Evolutionary conservation across 2,888 invertebrate species (phyloP).

Genomic region (Eulithis testata): DNA sequence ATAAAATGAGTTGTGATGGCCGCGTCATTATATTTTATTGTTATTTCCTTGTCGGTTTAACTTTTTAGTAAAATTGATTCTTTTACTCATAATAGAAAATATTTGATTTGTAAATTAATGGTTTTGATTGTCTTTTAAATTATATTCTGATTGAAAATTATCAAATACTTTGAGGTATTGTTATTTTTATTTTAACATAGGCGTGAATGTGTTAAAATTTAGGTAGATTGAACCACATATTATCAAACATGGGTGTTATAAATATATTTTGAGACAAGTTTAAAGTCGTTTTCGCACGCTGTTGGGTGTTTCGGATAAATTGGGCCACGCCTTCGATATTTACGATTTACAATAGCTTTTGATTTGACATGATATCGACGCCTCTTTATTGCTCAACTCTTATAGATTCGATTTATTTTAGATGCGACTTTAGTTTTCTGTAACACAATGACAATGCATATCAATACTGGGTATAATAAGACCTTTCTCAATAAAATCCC

Average conservation of each 20-base stretch:
- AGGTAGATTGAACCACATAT: background rate
- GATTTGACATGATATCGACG: conserved; percentile 35
- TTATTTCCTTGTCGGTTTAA: conserved; percentile 24
- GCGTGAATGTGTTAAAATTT: background rate
- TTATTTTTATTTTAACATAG: conserved; percentile 5
- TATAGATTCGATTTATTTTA: background rate
- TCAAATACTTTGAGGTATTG: background rate
- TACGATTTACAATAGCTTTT: conserved; percentile 30
- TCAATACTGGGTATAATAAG: no score
- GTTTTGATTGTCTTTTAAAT: conserved; percentile 26
- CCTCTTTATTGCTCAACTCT: conserved; percentile 33
- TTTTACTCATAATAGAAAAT: conserved; percentile 32
- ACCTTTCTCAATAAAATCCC: no score
- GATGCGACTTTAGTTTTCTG: no score
- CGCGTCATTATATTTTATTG: conserved; percentile 45
- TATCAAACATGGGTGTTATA: no score
- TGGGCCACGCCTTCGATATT: conserved; percentile 40
- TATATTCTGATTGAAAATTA: conserved; percentile 19
- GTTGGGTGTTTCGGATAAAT: conserved; percentile 42
- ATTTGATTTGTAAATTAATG: conserved; percentile 44
- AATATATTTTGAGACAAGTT: no score
- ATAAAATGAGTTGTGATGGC: conserved; percentile 37
- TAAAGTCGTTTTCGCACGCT: no score
- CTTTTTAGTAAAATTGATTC: conserved; percentile 29
- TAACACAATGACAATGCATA: no score